Evolutionary conservation across 1,140 invertebrate species (phyloP), one percentile per base, ranked within the genome.

Genomic region (Agrypnia vestita): DNA sequence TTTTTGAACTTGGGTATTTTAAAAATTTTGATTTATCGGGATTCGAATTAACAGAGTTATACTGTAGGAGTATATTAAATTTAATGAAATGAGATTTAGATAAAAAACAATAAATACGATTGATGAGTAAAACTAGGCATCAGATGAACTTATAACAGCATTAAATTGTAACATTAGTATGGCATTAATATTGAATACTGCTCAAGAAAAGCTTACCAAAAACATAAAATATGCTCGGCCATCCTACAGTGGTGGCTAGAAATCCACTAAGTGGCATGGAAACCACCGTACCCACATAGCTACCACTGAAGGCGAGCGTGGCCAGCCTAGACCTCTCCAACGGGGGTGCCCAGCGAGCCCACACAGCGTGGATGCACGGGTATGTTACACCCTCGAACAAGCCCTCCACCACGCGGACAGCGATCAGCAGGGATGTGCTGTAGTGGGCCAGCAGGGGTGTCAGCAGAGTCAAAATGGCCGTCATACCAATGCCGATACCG

Each of bases 301-400:
- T 95, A 8, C 96, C 96, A 19, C 95, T 95, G 88, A 96, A 96
- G 0, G 95, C 93, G 44, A 96, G 91, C 0, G 93, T 95, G 0
- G 94, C 94, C 47, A 96, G 88, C 12, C 94, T 91, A 4, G 94
- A 95, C 44, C 96, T 91, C 86, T 98, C 96, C 19, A 93, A 85
- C 0, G 94, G 93, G 17, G 96, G 97, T n/a, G 95, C 94, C 96
- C 97, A 98, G 77, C 93, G 92, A 0, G 95, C 91, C 95, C 96
- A 97, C 25, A 97, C 92, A 9, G 94, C 94, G 86, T 97, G 95
- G 72, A 97, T 97, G 81, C 95, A 94, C 6, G 96, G 96, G 87
- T 96, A 97, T 0, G 96, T 96, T 0, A 97, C 96, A 59, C 96
- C 96, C 95, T 96, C 85, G 61, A 95, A 97, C 49, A 98, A 86